A percentile compares a stretch with the other conserved stretches of the same genome.
Evolutionary conservation across 2,888 invertebrate genomes (phyloP).

Genomic region (Cryptocephalus moraei): DNA sequence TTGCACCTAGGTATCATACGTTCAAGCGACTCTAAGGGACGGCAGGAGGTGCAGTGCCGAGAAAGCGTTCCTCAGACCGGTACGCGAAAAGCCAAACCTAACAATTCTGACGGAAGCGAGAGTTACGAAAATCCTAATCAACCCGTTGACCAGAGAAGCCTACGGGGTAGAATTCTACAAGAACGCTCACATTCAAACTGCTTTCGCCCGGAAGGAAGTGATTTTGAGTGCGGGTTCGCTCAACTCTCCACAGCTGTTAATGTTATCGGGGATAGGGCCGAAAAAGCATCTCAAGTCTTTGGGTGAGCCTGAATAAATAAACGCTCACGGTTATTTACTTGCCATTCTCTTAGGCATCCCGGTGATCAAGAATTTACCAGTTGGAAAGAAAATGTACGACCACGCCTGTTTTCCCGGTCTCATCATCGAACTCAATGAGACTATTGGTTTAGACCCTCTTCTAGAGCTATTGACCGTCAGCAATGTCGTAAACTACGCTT

Average conservation of each 20-base stretch:
- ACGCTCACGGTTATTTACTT: no score
- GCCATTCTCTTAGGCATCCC: constrained; percentile 37
- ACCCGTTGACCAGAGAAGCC: constrained; percentile 49
- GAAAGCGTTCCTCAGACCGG: constrained; percentile 51
- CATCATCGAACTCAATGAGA: constrained; percentile 17
- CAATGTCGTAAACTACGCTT: background rate
- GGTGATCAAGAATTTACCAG: constrained; percentile 52
- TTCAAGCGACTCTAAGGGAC: constrained; percentile 49
- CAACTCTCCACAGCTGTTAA: constrained; percentile 80
- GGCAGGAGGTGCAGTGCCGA: constrained; percentile 59
- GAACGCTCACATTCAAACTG: constrained; percentile 35
- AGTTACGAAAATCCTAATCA: constrained; percentile 57
- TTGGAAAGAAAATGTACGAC: constrained; percentile 55
- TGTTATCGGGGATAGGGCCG: constrained; percentile 66
- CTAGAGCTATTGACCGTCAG: background rate
- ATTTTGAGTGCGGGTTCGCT: constrained; percentile 82
- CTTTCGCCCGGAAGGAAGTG: constrained; percentile 64
- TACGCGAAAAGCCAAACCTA: constrained; percentile 52
- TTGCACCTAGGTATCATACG: constrained; percentile 32
- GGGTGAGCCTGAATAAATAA: constrained; percentile 18
- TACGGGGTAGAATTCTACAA: constrained; percentile 58
- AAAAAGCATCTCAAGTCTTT: constrained; percentile 45
- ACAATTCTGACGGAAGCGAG: constrained; percentile 51
- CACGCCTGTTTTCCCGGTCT: constrained; percentile 46
- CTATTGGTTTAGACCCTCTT: background rate